A percentile compares a stretch with the other conserved stretches of the same genome.
Evolutionary conservation across 1,140 invertebrate genomes (phyloP).

Genomic region (Varroa destructor): DNA sequence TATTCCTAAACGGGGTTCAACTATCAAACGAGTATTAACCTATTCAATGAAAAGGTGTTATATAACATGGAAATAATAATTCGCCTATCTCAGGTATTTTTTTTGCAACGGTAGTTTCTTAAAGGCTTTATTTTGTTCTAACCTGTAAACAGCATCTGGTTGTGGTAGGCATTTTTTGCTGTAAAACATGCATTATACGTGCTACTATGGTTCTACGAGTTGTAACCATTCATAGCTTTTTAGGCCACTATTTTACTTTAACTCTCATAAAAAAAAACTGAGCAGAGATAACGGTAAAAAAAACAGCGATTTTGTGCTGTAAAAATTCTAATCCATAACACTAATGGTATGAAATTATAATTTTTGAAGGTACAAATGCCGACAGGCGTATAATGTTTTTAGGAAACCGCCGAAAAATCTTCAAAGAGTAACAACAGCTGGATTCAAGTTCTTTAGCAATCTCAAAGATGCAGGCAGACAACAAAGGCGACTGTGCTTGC

Average conservation of each 20-base stretch:
- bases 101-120: neutral
- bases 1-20: neutral
- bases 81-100: neutral
- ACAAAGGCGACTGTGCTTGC: slow-evolving; percentile 5
- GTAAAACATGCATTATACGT: no score
- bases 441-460: neutral
- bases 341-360: no score
- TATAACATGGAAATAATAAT: neutral
- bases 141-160: no score
- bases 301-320: no score
- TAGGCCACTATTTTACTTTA: no score
- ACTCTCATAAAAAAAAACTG: no score
- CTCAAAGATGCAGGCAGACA: neutral
- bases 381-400: neutral
- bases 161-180: no score
- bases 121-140: neutral
- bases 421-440: neutral
- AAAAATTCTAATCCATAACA: no score
- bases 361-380: no score
- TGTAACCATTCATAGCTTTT: no score
- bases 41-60: neutral
- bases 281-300: no score
- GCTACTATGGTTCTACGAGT: no score
- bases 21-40: neutral
- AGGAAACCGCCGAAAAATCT: neutral